phyloP scores from a whole-genome alignment of 1,140 invertebrate genomes.

The Drosophila takahashii region DNA sequence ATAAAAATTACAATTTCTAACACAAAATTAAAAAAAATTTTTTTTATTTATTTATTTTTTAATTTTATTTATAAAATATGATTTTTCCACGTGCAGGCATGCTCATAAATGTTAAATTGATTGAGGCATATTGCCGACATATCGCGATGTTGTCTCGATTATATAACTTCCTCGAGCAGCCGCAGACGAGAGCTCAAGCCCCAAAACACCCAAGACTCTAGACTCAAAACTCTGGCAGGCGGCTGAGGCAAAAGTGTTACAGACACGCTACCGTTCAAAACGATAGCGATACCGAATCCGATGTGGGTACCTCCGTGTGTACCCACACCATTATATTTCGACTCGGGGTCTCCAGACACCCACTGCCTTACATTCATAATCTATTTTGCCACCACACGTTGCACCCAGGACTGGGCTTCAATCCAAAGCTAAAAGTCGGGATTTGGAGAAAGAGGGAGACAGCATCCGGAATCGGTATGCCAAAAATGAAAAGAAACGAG shows the following conservation, averaged over 20 bases:
- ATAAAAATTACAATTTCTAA: too few species aligned
- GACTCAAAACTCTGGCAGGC: constrained; percentile 41
- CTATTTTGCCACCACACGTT: constrained; percentile 60
- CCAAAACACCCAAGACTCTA: constrained; percentile 4
- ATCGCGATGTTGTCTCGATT: constrained; percentile 67
- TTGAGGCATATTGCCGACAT: constrained; percentile 70
- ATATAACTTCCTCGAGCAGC: constrained; percentile 76
- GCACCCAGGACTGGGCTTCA: constrained; percentile 19
- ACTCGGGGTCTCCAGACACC: constrained; percentile 53
- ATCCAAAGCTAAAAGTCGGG: neutral
- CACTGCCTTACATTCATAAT: constrained; percentile 82
- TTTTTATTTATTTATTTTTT: neutral
- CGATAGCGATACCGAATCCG: constrained; percentile 45
- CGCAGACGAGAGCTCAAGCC: constrained; percentile 13
- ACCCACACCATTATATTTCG: constrained; percentile 3
- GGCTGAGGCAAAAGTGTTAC: constrained; percentile 68
- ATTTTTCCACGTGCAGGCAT: constrained; percentile 25
- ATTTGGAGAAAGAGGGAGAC: constrained; percentile 35
- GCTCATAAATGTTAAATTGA: constrained; percentile 80
- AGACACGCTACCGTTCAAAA: constrained; percentile 76
- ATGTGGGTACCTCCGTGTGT: constrained; percentile 22
- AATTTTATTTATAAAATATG: neutral
- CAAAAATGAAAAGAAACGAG: constrained; percentile 51
- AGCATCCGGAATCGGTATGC: constrained; percentile 77
- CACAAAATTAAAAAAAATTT: too few species aligned